Evolutionary conservation across 2,888 invertebrate genomes (phyloP).

Genomic region (Cosmorhoe ocellata): DNA sequence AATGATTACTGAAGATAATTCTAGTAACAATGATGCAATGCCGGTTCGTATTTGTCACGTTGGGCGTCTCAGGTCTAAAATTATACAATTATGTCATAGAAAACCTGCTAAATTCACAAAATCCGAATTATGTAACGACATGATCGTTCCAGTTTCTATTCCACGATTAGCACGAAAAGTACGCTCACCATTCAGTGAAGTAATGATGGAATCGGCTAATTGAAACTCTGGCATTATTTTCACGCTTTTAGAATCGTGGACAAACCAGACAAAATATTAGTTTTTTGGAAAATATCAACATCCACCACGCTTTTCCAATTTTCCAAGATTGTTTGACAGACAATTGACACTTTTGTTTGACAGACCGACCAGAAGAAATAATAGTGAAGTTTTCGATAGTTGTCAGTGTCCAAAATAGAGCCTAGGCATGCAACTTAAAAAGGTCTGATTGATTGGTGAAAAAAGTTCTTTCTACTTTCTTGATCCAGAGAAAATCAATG

Average conservation of each 20-base stretch:
- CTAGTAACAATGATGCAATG: constrained; percentile 45
- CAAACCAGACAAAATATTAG: background rate
- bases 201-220: constrained; percentile 65
- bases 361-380: no score
- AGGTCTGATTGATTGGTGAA: background rate
- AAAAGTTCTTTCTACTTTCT: background rate
- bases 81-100: constrained; percentile 70
- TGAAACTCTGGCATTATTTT: constrained; percentile 66
- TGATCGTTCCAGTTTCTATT: constrained; percentile 26
- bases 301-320: background rate
- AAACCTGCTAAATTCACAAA: constrained; percentile 57
- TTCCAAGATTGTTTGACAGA: background rate
- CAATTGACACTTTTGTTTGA: background rate
- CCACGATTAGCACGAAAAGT: constrained; percentile 25
- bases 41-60: constrained; percentile 47
- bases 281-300: background rate
- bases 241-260: constrained; percentile 6
- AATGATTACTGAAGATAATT: constrained; percentile 27
- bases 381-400: no score
- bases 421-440: background rate
- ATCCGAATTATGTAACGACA: constrained; percentile 72
- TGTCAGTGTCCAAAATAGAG: constrained; percentile 2
- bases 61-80: constrained; percentile 69
- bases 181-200: constrained; percentile 62
- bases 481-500: no score